Evolutionary conservation across 2,797 vertebrate species (phyloP).

Genomic region (Phalanger gymnotis): DNA sequence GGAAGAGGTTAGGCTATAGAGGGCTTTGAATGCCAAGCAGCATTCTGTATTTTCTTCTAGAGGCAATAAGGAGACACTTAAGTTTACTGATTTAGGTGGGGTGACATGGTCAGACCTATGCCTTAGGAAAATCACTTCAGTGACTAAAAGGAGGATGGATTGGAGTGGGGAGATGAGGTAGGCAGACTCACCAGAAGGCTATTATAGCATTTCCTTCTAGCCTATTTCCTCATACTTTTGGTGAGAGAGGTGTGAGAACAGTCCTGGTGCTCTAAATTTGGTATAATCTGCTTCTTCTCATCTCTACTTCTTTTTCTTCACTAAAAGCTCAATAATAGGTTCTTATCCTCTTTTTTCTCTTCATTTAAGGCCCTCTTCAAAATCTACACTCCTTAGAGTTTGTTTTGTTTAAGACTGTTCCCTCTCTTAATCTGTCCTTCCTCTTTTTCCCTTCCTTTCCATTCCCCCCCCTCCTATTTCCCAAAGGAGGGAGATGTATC

Average conservation of each 20-base stretch:
- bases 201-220: neutral
- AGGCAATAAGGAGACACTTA: neutral
- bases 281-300: neutral
- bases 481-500: too few species aligned
- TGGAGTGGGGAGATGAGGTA: neutral
- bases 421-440: neutral
- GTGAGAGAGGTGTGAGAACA: neutral
- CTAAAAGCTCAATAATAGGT: neutral
- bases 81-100: neutral
- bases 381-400: too few species aligned
- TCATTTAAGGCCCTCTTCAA: too few species aligned
- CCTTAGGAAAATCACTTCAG: neutral
- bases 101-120: neutral
- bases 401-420: too few species aligned
- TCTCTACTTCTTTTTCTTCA: neutral
- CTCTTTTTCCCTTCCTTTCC: too few species aligned
- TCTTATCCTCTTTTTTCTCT: neutral
- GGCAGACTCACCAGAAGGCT: neutral
- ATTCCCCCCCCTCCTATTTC: too few species aligned
- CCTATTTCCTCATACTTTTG: neutral
- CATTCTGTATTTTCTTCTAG: neutral
- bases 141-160: too few species aligned
- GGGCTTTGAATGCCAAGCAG: neutral
- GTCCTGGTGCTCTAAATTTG: neutral
- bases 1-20: neutral